phyloP scores from a whole-genome alignment of 2,888 invertebrate genomes.

The Caenorhabditis drosophilae region DNA sequence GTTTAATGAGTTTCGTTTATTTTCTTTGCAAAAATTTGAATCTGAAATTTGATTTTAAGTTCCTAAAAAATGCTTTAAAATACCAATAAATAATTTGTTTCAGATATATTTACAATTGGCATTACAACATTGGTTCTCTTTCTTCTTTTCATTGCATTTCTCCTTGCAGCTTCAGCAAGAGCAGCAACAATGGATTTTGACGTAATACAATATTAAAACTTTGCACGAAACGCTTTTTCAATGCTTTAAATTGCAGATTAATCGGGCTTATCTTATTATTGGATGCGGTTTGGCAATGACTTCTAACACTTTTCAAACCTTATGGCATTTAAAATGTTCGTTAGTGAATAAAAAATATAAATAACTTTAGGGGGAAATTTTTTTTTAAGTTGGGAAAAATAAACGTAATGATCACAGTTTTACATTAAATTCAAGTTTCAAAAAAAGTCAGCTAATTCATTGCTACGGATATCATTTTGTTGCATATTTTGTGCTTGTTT shows the following conservation, averaged over 20 bases:
- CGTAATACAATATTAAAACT: constrained; percentile 6
- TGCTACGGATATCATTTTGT: constrained; percentile 41
- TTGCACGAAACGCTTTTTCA: background rate
- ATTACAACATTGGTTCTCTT: constrained; percentile 29
- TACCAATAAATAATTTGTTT: constrained; percentile 1
- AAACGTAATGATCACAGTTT: constrained; percentile 11
- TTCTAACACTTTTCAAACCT: constrained; percentile 34
- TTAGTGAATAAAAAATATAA: background rate
- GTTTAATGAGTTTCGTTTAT: constrained; percentile 22
- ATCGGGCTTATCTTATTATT: constrained; percentile 23
- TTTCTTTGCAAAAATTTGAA: too few species aligned
- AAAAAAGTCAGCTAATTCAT: constrained; percentile 35
- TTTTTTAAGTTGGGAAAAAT: constrained; percentile 35
- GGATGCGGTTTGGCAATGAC: constrained; percentile 35
- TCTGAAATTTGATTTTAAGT: too few species aligned
- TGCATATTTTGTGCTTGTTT: constrained; percentile 35
- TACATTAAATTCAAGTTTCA: constrained; percentile 9
- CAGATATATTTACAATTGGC: constrained; percentile 39
- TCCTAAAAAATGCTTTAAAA: background rate
- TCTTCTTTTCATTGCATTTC: constrained; percentile 32
- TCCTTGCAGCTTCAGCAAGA: constrained; percentile 35
- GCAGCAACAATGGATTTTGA: constrained; percentile 36
- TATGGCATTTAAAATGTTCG: constrained; percentile 32
- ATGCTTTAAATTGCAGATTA: constrained; percentile 19
- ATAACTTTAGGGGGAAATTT: background rate